Evolutionary conservation across 2,888 invertebrate species (phyloP).

Genomic region (Chorisops tibialis): DNA sequence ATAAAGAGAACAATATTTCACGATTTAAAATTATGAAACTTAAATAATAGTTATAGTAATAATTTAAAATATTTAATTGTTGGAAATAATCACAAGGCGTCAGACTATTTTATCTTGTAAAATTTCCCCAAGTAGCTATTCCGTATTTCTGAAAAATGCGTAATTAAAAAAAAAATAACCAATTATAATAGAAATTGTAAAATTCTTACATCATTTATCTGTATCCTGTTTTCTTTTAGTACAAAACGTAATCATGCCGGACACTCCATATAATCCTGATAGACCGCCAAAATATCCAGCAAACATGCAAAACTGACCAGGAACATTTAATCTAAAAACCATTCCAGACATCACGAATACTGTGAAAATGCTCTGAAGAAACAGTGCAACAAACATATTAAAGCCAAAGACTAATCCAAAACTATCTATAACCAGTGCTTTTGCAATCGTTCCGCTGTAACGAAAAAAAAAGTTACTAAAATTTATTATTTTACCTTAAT

Average conservation of each 20-base stretch:
- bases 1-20: too few species aligned
- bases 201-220: slow-evolving; percentile 36
- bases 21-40: too few species aligned
- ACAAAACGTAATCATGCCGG: slow-evolving; percentile 42
- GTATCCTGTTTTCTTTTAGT: slow-evolving; percentile 11
- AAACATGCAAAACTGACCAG: slow-evolving; percentile 66
- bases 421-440: slow-evolving; percentile 65
- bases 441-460: slow-evolving; percentile 75
- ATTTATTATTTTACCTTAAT: slow-evolving; percentile 8
- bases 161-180: too few species aligned
- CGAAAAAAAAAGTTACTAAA: too few species aligned
- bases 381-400: slow-evolving; percentile 67
- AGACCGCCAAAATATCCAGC: slow-evolving; percentile 65
- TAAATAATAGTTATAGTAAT: too few species aligned
- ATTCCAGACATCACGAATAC: slow-evolving; percentile 55
- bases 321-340: slow-evolving; percentile 53
- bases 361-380: slow-evolving; percentile 66
- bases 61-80: too few species aligned
- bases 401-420: slow-evolving; percentile 76
- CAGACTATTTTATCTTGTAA: too few species aligned
- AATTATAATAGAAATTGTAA: too few species aligned
- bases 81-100: too few species aligned
- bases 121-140: too few species aligned
- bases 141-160: too few species aligned
- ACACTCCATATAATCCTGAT: slow-evolving; percentile 57